Conservation (phyloP, 2,888 invertebrate species). For the Nycteola revayana region DNA sequence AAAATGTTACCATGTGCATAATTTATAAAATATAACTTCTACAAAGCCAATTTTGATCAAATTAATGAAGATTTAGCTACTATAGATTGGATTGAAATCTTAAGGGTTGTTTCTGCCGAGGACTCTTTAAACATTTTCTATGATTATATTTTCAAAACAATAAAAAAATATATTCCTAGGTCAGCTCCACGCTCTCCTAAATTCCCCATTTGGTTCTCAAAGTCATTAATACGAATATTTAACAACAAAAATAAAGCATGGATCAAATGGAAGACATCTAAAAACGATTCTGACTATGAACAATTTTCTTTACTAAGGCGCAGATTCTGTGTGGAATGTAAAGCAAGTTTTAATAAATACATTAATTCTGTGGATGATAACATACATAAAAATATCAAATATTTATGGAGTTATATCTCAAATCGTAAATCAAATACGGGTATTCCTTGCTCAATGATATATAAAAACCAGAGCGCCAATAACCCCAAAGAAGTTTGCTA, state of each 20-base stretch:
- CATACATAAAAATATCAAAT: conserved; percentile 2
- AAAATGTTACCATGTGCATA: not conserved
- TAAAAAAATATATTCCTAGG: not conserved
- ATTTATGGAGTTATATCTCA: conserved; percentile 1
- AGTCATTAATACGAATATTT: not conserved
- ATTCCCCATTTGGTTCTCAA: conserved; percentile 1
- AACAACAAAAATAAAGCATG: conserved; percentile 6
- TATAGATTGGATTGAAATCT: not conserved
- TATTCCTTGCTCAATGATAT: not conserved
- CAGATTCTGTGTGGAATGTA: not conserved
- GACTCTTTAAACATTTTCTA: conserved; percentile 1
- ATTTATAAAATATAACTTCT: conserved; percentile 1
- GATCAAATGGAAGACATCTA: conserved; percentile 3
- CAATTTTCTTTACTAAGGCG: too few species aligned
- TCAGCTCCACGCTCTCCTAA: not conserved
- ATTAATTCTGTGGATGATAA: conserved; percentile 1
- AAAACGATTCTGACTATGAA: too few species aligned
- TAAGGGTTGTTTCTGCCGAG: not conserved
- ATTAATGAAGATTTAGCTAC: not conserved
- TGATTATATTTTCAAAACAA: not conserved
- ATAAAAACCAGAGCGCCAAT: not conserved
- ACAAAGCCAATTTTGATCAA: not conserved
- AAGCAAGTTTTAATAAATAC: not conserved
- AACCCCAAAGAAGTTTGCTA: not conserved
- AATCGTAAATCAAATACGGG: not conserved